Base-by-base conservation (phyloP, 2,888 invertebrate species). In the Adelognathus sp. region DNA sequence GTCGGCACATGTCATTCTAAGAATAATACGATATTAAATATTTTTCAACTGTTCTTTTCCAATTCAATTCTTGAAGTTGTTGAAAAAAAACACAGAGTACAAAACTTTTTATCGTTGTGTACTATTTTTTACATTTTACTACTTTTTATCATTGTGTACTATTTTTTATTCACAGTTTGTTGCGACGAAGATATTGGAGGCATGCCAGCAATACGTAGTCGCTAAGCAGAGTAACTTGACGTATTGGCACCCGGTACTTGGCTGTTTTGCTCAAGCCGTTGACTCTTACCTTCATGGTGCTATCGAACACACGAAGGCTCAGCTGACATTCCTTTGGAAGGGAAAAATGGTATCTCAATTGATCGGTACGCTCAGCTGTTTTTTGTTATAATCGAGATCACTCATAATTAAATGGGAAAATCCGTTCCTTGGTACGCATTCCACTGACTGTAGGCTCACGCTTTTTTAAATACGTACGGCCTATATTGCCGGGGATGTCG, bases 221-320 rank as follows among this genome's bases (percentile, higher is more conserved):
- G 96, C 95, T 85, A 98, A 98, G 91, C 95, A 96, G 86, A 97
- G 98, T 1, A 97, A 97, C 88, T 94, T 98, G 61, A 97, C 98
- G 60, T 98, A 98, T 91, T 99, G 99, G 99, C 99, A 99, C 92
- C 99, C 99, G 3, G 95, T 99, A 24, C 94, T 99, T 9, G 99
- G 99, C 41, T 99, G 99, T 98, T 98, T 98, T 90, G 94, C 96
- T 0, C 96, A 96, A 81, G 93, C 95, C 1, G 93, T 95, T 60
- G 95, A 96, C 86, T 91, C 92, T 0, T 94, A 94, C 73, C 92
- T 96, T 0, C 95, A 96, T 67, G 96, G 95, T 31, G 93, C 96
- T 0, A 94, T 96, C 92, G 93, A 94, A 0, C 93, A 94, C 83
- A 94, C 97, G 0, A 93, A 94, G 58, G 91, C 91, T 4, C 97